Conservation (phyloP, 2,113 vertebrate species). For the Grantiella picta region DNA sequence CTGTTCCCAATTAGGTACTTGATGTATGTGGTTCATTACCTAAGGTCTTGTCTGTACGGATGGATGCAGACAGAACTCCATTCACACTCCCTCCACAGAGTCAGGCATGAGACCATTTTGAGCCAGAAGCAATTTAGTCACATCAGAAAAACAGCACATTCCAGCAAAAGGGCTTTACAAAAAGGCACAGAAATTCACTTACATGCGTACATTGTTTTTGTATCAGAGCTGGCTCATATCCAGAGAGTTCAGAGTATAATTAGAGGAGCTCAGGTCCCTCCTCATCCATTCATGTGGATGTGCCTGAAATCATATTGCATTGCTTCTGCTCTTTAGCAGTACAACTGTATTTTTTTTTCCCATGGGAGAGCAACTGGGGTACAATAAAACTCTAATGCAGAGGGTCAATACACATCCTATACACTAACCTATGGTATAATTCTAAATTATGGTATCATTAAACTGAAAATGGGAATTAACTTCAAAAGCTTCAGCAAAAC, state of each 20-base stretch:
- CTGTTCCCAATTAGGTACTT: not conserved
- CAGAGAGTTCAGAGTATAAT: not conserved
- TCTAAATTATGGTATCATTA: not conserved
- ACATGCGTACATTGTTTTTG: not conserved
- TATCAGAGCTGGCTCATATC: not conserved
- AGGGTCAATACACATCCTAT: not conserved
- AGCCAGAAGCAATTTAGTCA: not conserved
- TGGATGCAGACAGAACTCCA: not conserved
- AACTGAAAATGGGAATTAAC: not conserved
- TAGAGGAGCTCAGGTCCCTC: not conserved
- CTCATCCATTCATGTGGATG: not conserved
- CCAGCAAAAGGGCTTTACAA: not conserved
- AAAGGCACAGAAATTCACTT: not conserved
- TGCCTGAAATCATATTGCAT: not conserved
- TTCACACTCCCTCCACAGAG: not conserved
- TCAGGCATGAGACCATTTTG: not conserved
- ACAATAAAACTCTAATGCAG: not conserved
- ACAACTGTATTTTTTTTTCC: not conserved
- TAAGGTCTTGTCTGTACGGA: not conserved
- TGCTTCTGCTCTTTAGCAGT: not conserved
- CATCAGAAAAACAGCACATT: not conserved
- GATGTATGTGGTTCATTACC: not conserved
- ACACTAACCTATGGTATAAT: too few relatives aligned
- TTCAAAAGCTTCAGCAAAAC: not conserved
- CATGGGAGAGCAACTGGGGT: not conserved